Evolutionary conservation across 2,888 invertebrate genomes (phyloP).

Genomic region (Volucella inflata): DNA sequence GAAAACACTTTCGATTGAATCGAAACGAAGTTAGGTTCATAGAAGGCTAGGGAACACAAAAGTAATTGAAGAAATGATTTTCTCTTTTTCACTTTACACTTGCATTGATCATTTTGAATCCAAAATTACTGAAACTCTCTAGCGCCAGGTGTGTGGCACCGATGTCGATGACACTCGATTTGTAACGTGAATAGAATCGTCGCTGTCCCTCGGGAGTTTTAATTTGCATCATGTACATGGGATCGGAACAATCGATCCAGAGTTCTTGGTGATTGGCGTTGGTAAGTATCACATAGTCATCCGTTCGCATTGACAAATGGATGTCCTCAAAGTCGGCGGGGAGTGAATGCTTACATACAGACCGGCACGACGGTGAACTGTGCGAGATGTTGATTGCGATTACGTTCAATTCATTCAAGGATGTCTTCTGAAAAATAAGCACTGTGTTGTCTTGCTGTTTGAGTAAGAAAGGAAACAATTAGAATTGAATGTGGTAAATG

Average conservation of each 20-base stretch:
- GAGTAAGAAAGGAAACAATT: too few relatives aligned
- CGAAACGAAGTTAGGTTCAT: conserved; percentile 11
- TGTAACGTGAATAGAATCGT: conserved; percentile 80
- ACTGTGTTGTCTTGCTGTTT: conserved; percentile 64
- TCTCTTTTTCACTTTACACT: not conserved
- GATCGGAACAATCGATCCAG: conserved; percentile 81
- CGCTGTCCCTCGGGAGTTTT: conserved; percentile 74
- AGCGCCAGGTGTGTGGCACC: conserved; percentile 78
- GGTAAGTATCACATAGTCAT: conserved; percentile 80
- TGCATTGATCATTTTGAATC: conserved; percentile 77
- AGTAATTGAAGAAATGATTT: not conserved
- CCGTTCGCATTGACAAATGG: conserved; percentile 79
- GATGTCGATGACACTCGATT: conserved; percentile 80
- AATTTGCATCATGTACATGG: conserved; percentile 78
- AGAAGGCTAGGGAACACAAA: conserved; percentile 1
- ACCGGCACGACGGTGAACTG: conserved; percentile 80
- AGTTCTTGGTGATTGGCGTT: conserved; percentile 79
- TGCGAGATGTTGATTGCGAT: conserved; percentile 81
- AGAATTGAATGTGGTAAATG: too few relatives aligned
- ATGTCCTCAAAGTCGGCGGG: conserved; percentile 78
- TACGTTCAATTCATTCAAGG: conserved; percentile 78
- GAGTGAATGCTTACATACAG: conserved; percentile 79
- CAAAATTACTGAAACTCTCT: conserved; percentile 80
- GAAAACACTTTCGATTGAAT: conserved; percentile 11
- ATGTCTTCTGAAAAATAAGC: conserved; percentile 56